phyloP scores from a whole-genome alignment of 2,113 vertebrate species.

The Syrmaticus mikado region DNA sequence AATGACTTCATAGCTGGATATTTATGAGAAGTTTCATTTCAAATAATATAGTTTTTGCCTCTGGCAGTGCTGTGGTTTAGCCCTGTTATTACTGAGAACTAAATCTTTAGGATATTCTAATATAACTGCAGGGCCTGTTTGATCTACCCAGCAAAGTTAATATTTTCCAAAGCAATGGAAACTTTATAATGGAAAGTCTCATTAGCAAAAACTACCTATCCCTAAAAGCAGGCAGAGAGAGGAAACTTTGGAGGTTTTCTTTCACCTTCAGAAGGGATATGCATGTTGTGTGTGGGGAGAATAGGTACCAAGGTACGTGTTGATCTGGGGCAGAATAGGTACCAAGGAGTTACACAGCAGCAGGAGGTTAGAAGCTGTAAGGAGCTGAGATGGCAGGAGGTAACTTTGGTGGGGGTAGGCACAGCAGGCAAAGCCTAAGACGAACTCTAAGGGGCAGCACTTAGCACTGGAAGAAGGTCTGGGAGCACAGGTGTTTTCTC shows the following conservation, averaged over 20 bases:
- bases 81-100: slow-evolving; percentile 75
- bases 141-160: slow-evolving; percentile 67
- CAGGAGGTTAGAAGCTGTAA: neutral
- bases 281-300: neutral
- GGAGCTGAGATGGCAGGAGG: neutral
- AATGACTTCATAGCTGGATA: slow-evolving; percentile 78
- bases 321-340: neutral
- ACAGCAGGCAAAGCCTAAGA: neutral
- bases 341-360: accelerated
- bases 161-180: slow-evolving; percentile 76
- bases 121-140: slow-evolving; percentile 67
- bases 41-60: slow-evolving; percentile 78
- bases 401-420: neutral
- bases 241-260: slow-evolving; percentile 5
- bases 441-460: neutral
- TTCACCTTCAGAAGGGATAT: neutral
- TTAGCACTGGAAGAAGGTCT: neutral
- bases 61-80: slow-evolving; percentile 65
- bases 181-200: slow-evolving; percentile 75
- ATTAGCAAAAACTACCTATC: slow-evolving; percentile 69
- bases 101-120: slow-evolving; percentile 78
- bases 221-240: slow-evolving; percentile 62
- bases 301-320: neutral
- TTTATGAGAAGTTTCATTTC: slow-evolving; percentile 83
- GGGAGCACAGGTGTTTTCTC: neutral